phyloP scores from a whole-genome alignment of 2,797 vertebrate genomes.

The Paedocypris micromegethes region DNA sequence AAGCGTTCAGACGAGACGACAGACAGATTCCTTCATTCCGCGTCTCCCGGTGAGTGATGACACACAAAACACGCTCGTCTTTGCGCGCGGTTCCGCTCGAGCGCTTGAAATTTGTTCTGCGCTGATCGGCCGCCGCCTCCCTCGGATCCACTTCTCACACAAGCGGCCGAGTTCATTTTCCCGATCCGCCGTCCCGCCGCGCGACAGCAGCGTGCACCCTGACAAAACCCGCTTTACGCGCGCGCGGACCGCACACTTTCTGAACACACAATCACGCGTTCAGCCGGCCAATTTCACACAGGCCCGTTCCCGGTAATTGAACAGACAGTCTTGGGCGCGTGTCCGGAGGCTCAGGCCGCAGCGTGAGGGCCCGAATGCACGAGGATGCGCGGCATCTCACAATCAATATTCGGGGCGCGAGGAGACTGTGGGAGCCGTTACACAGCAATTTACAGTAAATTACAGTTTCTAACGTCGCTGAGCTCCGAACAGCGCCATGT shows the following conservation, averaged over 20 bases:
- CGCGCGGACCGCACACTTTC: slow-evolving; percentile 6
- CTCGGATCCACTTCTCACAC: slow-evolving; percentile 31
- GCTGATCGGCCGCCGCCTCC: slow-evolving; percentile 35
- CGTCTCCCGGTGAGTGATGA: slow-evolving; percentile 23
- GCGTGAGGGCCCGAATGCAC: too few relatives aligned
- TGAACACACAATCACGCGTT: neutral
- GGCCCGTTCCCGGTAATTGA: neutral
- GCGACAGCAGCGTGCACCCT: slow-evolving; percentile 28
- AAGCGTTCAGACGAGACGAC: slow-evolving; percentile 42
- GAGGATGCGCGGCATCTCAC: too few relatives aligned
- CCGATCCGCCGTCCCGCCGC: slow-evolving; percentile 35
- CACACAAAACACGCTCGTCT: slow-evolving; percentile 45
- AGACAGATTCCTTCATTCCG: slow-evolving; percentile 42
- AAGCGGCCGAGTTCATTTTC: slow-evolving; percentile 43
- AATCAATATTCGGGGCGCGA: too few relatives aligned
- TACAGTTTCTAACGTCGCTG: too few relatives aligned
- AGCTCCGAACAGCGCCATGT: too few relatives aligned
- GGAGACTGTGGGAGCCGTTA: too few relatives aligned
- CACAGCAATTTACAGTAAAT: too few relatives aligned
- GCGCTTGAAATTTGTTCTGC: slow-evolving; percentile 40
- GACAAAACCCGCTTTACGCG: slow-evolving; percentile 17
- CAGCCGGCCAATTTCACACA: slow-evolving; percentile 5
- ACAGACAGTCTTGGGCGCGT: neutral
- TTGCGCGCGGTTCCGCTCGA: slow-evolving; percentile 43
- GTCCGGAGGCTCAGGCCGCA: too few relatives aligned